Conservation (phyloP, 1,140 invertebrate genomes). For the Scaptomyza montana region DNA sequence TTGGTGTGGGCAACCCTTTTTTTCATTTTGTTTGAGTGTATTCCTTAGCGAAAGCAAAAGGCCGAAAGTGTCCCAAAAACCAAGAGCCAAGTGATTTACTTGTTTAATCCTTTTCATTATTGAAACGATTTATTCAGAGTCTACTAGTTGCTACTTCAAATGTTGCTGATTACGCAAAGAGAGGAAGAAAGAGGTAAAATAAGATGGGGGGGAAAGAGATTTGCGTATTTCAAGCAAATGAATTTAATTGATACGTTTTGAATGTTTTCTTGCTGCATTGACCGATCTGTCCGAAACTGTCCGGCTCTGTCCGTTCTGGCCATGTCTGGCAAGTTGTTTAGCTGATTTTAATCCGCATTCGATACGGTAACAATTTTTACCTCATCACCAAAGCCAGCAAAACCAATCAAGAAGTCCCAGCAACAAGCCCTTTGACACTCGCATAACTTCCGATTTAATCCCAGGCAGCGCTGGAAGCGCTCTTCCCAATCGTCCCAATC, state of each 20-base stretch:
- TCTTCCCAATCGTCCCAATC: conserved; percentile 8
- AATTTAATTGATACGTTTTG: conserved; percentile 39
- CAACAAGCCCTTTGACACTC: conserved; percentile 70
- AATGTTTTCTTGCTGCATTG: conserved; percentile 25
- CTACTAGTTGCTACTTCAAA: conserved; percentile 56
- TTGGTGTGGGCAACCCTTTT: conserved; percentile 77
- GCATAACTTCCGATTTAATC: conserved; percentile 82
- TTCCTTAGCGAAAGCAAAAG: conserved; percentile 1
- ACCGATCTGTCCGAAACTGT: conserved; percentile 9
- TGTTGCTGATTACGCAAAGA: conserved; percentile 66
- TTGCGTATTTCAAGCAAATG: too few species aligned
- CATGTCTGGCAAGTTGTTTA: conserved; percentile 72
- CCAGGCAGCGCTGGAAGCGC: conserved; percentile 46
- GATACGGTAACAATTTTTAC: conserved; percentile 80
- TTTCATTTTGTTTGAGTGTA: not conserved
- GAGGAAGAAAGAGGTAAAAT: not conserved
- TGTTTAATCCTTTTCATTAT: conserved; percentile 79
- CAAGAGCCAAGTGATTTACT: conserved; percentile 78
- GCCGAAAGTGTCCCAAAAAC: conserved; percentile 61
- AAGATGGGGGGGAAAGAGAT: not conserved
- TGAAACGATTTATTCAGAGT: conserved; percentile 57
- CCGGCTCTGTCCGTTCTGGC: conserved; percentile 25
- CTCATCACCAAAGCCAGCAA: conserved; percentile 58
- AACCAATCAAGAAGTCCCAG: conserved; percentile 49
- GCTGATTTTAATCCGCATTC: conserved; percentile 82